phyloP scores from a whole-genome alignment of 2,113 vertebrate species.

The Indicator indicator region DNA sequence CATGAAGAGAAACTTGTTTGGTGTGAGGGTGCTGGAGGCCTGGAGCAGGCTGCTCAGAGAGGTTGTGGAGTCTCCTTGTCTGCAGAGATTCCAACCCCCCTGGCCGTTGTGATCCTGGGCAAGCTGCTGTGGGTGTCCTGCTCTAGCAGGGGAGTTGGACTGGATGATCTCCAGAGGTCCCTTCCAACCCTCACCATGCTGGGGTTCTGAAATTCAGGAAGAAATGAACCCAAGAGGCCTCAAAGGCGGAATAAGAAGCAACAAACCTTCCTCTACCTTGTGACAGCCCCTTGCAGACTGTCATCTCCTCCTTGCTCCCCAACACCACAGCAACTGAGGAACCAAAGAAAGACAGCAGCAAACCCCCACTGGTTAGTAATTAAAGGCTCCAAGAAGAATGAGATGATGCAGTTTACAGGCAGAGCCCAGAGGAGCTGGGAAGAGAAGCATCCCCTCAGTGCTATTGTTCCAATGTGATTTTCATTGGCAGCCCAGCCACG shows the following conservation, averaged over 20 bases:
- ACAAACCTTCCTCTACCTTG: background rate
- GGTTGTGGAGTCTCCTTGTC: too few species aligned
- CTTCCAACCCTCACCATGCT: too few species aligned
- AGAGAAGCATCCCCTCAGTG: slow-evolving; percentile 37
- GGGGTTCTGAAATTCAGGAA: background rate
- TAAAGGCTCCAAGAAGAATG: slow-evolving; percentile 13
- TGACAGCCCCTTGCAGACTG: background rate
- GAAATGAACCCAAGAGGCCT: background rate
- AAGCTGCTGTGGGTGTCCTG: too few species aligned
- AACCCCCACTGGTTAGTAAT: slow-evolving; percentile 2
- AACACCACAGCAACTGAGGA: background rate
- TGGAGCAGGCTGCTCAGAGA: too few species aligned
- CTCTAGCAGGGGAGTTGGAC: too few species aligned
- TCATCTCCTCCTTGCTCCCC: background rate
- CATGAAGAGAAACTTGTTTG: too few species aligned
- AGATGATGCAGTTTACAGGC: background rate
- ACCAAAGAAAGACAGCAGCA: background rate
- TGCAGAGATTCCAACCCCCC: too few species aligned
- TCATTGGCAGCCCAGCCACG: slow-evolving; percentile 47
- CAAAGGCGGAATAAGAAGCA: background rate
- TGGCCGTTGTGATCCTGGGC: too few species aligned
- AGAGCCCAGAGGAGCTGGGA: slow-evolving; percentile 20
- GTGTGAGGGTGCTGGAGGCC: too few species aligned
- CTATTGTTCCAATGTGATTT: slow-evolving; percentile 55
- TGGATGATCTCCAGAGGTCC: too few species aligned